Evolutionary conservation across 2,113 vertebrate genomes (phyloP), one percentile per base, ranked within the genome.

Genomic region (Hystrix brachyura): DNA sequence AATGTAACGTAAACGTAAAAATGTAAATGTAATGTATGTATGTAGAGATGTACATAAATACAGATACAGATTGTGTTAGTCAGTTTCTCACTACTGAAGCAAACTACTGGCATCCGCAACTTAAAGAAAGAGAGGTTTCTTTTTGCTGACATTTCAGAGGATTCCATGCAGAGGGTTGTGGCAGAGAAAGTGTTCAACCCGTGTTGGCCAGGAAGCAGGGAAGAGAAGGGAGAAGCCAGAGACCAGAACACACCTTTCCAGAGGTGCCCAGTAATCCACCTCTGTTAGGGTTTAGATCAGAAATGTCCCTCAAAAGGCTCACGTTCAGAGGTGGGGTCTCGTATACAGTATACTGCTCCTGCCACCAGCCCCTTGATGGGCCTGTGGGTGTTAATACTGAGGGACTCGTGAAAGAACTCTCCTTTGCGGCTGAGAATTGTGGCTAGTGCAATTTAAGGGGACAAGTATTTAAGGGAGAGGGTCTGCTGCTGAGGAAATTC

Each of bases 211-310:
- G 69, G 34, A 38, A 71, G 69, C n/a, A 43, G n/a, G 9, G 69
- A 23, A 23, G 69, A 71, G n/a, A 38, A n/a, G n/a, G 27, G 27
- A 71, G n/a, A 71, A 71, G n/a, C 34, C 67, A 71, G 67, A 71
- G 67, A 71, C 67, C 34, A 71, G n/a, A 71, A 38, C 9, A 18
- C n/a, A 71, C 67, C 7, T n/a, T 71, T 71, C 67, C 67, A 71
- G n/a, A 18, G n/a, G 38, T 2, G 14, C 3, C 18, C 7, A 19
- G 34, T 13, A 6, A n/a, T 7, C n/a, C 7, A 19, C 32, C 18
- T 71, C 67, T 69, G 34, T 17, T 9, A 71, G 19, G 34, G 67
- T 38, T 71, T 38, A 71, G 15, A 38, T 38, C 32, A 7, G 67
- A 71, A 71, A 19, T 18, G n/a, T 38, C 34, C 67, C 38, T 27